Base-by-base conservation (phyloP, 2,113 vertebrate species). In the Microcebus griseorufus region DNA sequence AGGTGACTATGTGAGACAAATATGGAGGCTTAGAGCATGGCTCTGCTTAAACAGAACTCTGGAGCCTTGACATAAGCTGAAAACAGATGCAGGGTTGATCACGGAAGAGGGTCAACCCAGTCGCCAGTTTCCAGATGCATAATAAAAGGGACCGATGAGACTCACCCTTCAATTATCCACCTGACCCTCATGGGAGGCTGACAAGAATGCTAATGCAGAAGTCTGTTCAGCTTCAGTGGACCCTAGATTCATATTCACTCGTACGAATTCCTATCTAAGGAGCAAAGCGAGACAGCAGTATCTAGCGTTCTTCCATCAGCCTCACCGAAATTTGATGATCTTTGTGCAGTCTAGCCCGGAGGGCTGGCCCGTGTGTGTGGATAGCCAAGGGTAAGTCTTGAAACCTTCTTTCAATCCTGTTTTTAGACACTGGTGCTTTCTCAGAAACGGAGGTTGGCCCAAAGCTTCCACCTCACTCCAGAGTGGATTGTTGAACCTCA, bases 81-180 rank as follows among this genome's bases (percentile, higher is more conserved):
- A 82, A 73, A 72, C 16, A 95, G 55, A 86, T 17, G 29, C 53
- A 53, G 2, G 3, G 34, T 27, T 88, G 51, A 78, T 53, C 2
- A 7, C 39, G 42, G 69, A 80, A 48, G 37, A 95, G 14, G 34
- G 13, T 75, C 58, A 83, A 9, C 13, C 69, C 32, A 83, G 39
- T 25, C 55, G 39, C 51, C 25, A 64, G 51, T 58, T 93, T 51
- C 81, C 62, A 97, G 60, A 65, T 79, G 29, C 12, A 10, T 42
- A 81, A 78, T 73, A 95, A 95, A 83, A 34, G 17, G 76, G 69
- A 51, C 32, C 93, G 72, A 75, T 53, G 79, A 84, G 42, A 92
- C 14, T 34, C 37, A 53, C 64, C 65, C 14, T 80, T 89, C 22
- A 18, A 34, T n/a, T 65, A 45, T 45, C 34, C 45, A 64, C n/a